Evolutionary conservation across 2,888 invertebrate genomes (phyloP), one percentile per base, ranked within the genome.

Genomic region (Sceliomorpha sp.): DNA sequence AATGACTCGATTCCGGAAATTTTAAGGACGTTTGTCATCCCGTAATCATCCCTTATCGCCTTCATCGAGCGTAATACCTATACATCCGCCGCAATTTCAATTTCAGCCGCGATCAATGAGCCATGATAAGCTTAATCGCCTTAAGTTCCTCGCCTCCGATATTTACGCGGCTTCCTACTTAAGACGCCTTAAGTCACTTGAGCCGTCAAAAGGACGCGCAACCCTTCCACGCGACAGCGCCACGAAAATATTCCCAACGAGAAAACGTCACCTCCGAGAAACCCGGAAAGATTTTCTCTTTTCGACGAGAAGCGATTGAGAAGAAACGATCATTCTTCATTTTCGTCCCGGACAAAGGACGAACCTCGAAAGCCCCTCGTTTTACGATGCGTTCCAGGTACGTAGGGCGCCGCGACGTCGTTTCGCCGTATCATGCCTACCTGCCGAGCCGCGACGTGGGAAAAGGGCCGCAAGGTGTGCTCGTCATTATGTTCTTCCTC

Each of bases 111-210:
- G 58, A 37, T 45, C 73, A 74, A 75, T 67, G 73, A 76, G 55
- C 70, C 72, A 63, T 70, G 72, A 74, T 78, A 75, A 70, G 63
- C 51, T n/a, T 79, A 78, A 83, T 80, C 78, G 75, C 50, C 73
- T 79, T 78, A 79, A 63, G 72, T 39, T 69, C 24, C 71, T 72
- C 63, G 44, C 68, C 50, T 53, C 34, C 48, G 72, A 75, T 74
- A 58, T 53, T 58, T 60, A 45, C 56, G 58, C 70, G 80, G 79
- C 76, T 83, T 81, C 81, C 67, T 48, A 48, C 53, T 58, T 72
- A 72, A 79, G 73, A 72, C 75, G 70, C 17, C 72, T 63, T 58
- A 68, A 73, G 73, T 69, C 69, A 53, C 56, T 58, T 42, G 24
- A 62, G 44, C 20, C 39, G 34, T n/a, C 45, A 44, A 13, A 20